Base-by-base conservation (phyloP, 2,888 invertebrate genomes). In the Acleris laterana region DNA sequence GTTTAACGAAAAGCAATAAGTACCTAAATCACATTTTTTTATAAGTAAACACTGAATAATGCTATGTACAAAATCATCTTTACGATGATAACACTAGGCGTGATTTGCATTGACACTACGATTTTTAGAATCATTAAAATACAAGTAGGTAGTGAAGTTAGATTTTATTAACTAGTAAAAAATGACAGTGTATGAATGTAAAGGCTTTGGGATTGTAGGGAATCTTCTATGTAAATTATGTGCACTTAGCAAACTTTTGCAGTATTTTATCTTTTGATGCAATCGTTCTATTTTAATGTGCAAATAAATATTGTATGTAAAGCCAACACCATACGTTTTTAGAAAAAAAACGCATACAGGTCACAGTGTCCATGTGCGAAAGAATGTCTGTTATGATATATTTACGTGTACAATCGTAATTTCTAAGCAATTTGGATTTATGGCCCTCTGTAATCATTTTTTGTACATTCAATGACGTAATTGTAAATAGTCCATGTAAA, bases 31-130 rank as follows among this genome's bases (percentile, higher is more conserved):
- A 17, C 5, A n/a, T 25, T 52, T 51, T 46, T 16, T 2, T n/a
- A n/a, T n/a, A n/a, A n/a, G n/a, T 51, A 7, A 63, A 58, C 22
- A 51, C 38, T 58, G 58, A 53, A 38, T 59, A 32, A 63, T 51
- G n/a, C 13, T 32, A 52, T 63, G 58, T 64, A 64, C 63, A 64
- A 53, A 64, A 42, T 59, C 58, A 53, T 58, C 22, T 22, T 58
- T 52, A 51, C 20, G 50, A 3, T 51, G 19, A 48, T 59, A 59
- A 38, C 48, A 53, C 49, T 59, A 59, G 44, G 25, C 25, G 16
- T 25, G 17, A 59, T 42, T 42, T 55, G 3, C 53, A 48, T 59
- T 59, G 58, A 32, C 53, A 64, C 48, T 38, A 52, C 13, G 28
- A 28, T 2, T 53, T n/a, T 38, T 32, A 32, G 19, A 32, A 7